Evolutionary conservation across 2,113 vertebrate genomes (phyloP), one percentile per base, ranked within the genome.

Genomic region (Sinocyclocheilus grahami): DNA sequence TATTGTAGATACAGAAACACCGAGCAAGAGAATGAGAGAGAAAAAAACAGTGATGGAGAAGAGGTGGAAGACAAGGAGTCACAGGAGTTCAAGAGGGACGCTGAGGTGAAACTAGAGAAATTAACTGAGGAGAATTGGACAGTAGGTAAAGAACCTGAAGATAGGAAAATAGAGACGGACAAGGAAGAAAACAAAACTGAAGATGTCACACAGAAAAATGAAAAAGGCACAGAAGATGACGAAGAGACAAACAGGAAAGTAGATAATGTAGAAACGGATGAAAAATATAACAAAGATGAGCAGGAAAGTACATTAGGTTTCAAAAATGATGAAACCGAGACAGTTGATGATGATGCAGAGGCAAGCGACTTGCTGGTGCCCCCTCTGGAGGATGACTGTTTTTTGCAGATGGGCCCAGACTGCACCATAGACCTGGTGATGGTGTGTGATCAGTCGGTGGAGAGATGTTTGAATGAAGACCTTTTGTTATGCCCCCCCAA

Each of bases 61-160:
- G 65, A 86, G 3, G 85, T 24, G 8, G 71, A 81, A 63, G 39
- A 33, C 2, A 9, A 91, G 85, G 90, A 89, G n/a, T 89, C 91
- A 84, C 72, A 39, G 6, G 48, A 89, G 81, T 87, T 80, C 9
- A 60, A 27, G 27, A 27, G 12, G 24, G 55, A 80, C 0, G 37
- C 67, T 63, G 77, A 58, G 67, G 8, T 58, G 53, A 69, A 79
- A 39, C 13, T 13, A 74, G 84, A 83, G 13, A 51, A 92, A 33
- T 72, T 42, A 24, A 13, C 22, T 42, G 48, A 53, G 33, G 69
- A 84, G 12, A 16, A 46, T 9, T 18, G 30, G 67, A 46, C 22
- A 27, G 20, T 16, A 16, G 48, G 3, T 69, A 63, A 83, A 71
- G 67, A 74, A 18, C 13, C 22, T 39, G 69, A 74, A n/a, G 53